Base-by-base conservation (phyloP, 64 coral and sea anemone species). In the Actinia equina region DNA sequence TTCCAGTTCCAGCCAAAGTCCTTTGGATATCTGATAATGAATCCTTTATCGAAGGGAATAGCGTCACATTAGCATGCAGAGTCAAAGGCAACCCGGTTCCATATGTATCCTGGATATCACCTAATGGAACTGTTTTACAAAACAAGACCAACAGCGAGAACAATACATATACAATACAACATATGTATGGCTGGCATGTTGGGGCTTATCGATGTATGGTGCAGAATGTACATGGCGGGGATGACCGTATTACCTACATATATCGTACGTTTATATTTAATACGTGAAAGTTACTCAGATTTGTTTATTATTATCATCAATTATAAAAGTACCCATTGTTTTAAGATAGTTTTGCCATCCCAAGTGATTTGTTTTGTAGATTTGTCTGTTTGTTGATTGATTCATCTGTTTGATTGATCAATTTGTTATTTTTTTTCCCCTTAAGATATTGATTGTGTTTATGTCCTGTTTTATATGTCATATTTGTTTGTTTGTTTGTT, bases 1-100 rank as follows among this genome's bases (percentile, higher is more conserved):
- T 41, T 17, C 18, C 37, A 89, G 88, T 84, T 82, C 89, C 89
- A 3, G 89, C 89, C 54, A 79, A 78, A 55, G 27, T 91, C 17
- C 14, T 80, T 46, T 65, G 71, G 23, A 82, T 91, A 43, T 87
- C 84, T 41, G 89, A 65, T 2, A 87, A 86, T 22, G 65, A 91
- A 37, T 85, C 89, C 15, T 91, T 80, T 25, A 63, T 91, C 44
- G 52, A 86, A 80, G 74, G 89, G 2, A 49, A 59, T 0, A 80
- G 74, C 16, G 56, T 80, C 9, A 91, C 89, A 52, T 65, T 91
- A 18, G 65, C 89, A 5, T 91, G 89, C 27, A 23, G 7, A 20
- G 89, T 60, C 8, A 91, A 87, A 65, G 89, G 84, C 4, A 69
- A 86, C 74, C 89, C 89, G 3, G 22, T 43, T 2, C 89, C 89